A percentile compares a stretch with the other conserved stretches of the same genome.
phyloP scores from a whole-genome alignment of 2,113 vertebrate species.

The Lagopus leucura region DNA sequence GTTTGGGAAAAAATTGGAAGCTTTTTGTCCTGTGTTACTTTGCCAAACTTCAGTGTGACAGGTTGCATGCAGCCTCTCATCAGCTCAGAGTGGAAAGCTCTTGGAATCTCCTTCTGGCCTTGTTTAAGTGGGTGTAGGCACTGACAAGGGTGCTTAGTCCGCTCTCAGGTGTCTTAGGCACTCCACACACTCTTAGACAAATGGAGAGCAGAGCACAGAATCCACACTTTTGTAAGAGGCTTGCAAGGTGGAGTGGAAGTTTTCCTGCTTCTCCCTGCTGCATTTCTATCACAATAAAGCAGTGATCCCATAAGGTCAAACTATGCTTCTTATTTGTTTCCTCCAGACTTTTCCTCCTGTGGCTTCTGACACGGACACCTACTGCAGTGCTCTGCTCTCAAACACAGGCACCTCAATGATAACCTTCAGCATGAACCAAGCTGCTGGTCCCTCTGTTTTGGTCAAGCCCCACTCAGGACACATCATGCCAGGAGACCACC shows the following conservation, averaged over 20 bases:
- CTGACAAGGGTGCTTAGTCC: neutral
- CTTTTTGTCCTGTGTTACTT: neutral
- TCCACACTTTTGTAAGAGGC: accelerated
- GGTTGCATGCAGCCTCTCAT: neutral
- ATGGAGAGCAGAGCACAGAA: neutral
- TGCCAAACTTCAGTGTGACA: neutral
- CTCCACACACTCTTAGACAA: neutral
- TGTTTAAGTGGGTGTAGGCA: neutral
- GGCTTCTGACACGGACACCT: constrained; percentile 61
- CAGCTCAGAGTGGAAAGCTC: neutral
- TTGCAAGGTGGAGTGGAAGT: neutral
- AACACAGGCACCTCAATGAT: constrained; percentile 82
- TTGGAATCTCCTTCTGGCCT: neutral
- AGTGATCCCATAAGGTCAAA: neutral
- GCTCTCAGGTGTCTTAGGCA: neutral
- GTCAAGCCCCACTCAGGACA: constrained; percentile 83
- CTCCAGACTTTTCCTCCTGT: constrained; percentile 86
- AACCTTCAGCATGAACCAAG: constrained; percentile 79
- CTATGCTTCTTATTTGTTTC: neutral
- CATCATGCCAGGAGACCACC: constrained; percentile 81
- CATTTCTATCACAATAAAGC: neutral
- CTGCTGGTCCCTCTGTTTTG: constrained; percentile 68
- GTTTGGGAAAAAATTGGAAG: neutral
- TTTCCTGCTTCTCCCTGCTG: neutral
- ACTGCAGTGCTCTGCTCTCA: constrained; percentile 82